Base-by-base conservation (phyloP, 2,888 invertebrate species). In the Laothoe populi region DNA sequence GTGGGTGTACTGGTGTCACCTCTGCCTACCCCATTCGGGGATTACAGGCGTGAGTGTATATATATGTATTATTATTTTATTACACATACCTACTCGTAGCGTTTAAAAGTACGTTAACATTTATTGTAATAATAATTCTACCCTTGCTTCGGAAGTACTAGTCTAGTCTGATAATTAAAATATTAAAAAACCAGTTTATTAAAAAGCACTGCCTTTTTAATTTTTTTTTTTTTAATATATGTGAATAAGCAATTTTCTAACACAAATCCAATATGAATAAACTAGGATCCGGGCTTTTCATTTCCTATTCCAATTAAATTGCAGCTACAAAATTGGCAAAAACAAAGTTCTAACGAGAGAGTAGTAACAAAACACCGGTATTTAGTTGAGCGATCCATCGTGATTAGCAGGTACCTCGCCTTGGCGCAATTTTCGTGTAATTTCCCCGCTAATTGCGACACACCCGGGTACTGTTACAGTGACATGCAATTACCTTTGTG, bases 401-500 rank as follows among this genome's bases (percentile, higher is more conserved):
- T 72, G 67, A 73, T 76, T 69, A 71, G 67, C 53, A 69, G 66
- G 70, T 68, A 64, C 49, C 63, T 62, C 46, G 46, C 31, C 42
- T 75, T 45, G 31, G 31, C 59, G 59, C 59, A 69, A 73, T 75
- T 75, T 75, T 72, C 72, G 72, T 70, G 74, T 74, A 70, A 72
- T 72, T 79, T 74, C 69, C 70, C 63, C 74, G 76, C 74, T 83
- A 84, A 84, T 84, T 79, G 78, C 78, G 77, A 74, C 83, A 82
- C 77, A 81, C 79, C 73, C 75, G 72, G 74, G 68, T 86, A 82
- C 75, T 71, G 79, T 84, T 83, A 78, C 86, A 77, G 74, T 73
- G 70, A 69, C 73, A 19, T 67, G 66, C 77, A 79, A 80, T 80
- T 78, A 78, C 75, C 85, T 86, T 86, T 87, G 86, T 85, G 79